These are phyloP conservation scores for Ormyrus thymus DNA, from an alignment of 2,888 invertebrate species.

Conservation along the genomic window DNA sequence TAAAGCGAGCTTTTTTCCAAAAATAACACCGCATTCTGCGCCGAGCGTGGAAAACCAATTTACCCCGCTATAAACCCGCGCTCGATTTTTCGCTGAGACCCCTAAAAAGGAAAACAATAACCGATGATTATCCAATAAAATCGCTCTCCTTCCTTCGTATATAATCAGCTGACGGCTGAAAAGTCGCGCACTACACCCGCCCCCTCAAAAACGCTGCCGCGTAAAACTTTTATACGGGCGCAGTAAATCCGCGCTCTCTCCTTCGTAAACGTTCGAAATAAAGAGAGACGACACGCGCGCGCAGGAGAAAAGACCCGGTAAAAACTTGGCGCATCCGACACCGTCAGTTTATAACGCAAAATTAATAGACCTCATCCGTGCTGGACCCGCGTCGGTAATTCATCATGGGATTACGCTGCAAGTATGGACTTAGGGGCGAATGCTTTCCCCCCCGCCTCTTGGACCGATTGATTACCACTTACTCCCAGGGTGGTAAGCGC, in stretches of 20 bases:
- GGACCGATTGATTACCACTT: constrained; percentile 22
- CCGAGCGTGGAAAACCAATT: not conserved
- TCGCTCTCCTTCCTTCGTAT: not conserved
- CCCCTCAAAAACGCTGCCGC: constrained; percentile 46
- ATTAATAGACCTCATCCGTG: constrained; percentile 71
- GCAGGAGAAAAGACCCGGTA: constrained; percentile 11
- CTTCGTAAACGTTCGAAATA: constrained; percentile 28
- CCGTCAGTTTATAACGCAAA: constrained; percentile 72
- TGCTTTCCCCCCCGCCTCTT: not conserved
- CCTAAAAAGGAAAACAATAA: constrained; percentile 26
- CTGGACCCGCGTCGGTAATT: constrained; percentile 62
- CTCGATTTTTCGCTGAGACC: constrained; percentile 5
- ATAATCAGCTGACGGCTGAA: constrained; percentile 21
- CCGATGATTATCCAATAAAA: constrained; percentile 51
- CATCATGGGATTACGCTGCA: constrained; percentile 74
- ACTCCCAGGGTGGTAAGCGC: not conserved
- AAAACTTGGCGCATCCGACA: constrained; percentile 27
- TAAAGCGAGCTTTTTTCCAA: not conserved
- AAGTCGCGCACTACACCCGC: constrained; percentile 9
- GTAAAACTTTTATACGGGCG: constrained; percentile 55
- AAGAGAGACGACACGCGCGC: not conserved
- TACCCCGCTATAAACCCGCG: not conserved
- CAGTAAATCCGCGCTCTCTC: constrained; percentile 44
- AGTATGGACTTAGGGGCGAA: constrained; percentile 54
- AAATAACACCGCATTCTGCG: not conserved